Conservation (phyloP, 2,797 vertebrate genomes). For the Sebastes minor region DNA sequence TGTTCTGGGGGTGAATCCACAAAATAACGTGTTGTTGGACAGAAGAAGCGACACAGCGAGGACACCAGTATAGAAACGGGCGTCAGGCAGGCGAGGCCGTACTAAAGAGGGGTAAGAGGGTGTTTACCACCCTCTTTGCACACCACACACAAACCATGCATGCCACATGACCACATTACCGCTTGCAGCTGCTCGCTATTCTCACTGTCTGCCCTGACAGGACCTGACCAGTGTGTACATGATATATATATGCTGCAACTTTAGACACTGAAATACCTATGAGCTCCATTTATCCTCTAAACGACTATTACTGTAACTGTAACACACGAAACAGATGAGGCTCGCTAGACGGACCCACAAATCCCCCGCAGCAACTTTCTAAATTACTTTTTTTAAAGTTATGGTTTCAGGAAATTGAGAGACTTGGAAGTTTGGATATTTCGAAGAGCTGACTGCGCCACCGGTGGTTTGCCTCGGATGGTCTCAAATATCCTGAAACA, state of each 20-base stretch:
- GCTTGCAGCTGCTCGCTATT: conserved; percentile 72
- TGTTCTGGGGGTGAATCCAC: conserved; percentile 19
- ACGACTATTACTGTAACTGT: conserved; percentile 10
- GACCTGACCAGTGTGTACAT: conserved; percentile 29
- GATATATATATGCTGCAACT: conserved; percentile 50
- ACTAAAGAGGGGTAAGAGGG: conserved; percentile 59
- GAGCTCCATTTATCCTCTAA: conserved; percentile 42
- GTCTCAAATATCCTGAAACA: conserved; percentile 5
- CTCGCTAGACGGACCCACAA: background rate
- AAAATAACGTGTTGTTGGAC: background rate
- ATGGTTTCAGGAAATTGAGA: conserved; percentile 18
- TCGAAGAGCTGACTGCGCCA: background rate
- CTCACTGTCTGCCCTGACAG: conserved; percentile 68
- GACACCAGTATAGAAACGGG: conserved; percentile 18
- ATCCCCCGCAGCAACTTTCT: background rate
- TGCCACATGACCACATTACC: conserved; percentile 66
- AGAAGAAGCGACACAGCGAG: background rate
- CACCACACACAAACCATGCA: conserved; percentile 42
- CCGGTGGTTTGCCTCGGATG: background rate
- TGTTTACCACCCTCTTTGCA: conserved; percentile 57
- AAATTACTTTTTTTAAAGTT: background rate
- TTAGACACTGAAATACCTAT: conserved; percentile 38
- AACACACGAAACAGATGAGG: conserved; percentile 1
- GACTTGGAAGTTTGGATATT: background rate
- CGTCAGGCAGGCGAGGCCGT: conserved; percentile 45